Evolutionary conservation across 2,888 invertebrate genomes (phyloP).

Genomic region (Desoria tigrina): DNA sequence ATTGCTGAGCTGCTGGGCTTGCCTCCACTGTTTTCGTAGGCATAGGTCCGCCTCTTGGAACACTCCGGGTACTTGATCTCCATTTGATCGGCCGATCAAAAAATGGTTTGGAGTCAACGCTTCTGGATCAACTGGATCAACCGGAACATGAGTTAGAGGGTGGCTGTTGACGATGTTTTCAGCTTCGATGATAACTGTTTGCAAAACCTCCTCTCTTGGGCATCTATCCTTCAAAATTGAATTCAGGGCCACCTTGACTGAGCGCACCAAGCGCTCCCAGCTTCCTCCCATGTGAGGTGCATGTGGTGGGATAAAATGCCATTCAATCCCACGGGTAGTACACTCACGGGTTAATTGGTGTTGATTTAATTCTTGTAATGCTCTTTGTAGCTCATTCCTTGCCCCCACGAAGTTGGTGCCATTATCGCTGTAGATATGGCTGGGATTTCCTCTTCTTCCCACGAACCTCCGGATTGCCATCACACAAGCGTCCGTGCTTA

Average conservation of each 20-base stretch:
- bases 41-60: slow-evolving; percentile 44
- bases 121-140: slow-evolving; percentile 8
- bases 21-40: slow-evolving; percentile 52
- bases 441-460: not conserved
- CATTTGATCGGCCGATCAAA: not conserved
- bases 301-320: slow-evolving; percentile 11
- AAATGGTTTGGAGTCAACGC: slow-evolving; percentile 9
- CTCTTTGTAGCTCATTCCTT: not conserved
- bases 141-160: slow-evolving; percentile 1
- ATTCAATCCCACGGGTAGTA: not conserved
- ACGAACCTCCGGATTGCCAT: not conserved
- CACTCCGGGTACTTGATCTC: not conserved
- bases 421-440: slow-evolving; percentile 9
- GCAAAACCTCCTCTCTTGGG: slow-evolving; percentile 1
- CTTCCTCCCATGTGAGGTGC: slow-evolving; percentile 14
- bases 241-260: not conserved
- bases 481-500: not conserved
- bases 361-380: not conserved
- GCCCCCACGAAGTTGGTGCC: slow-evolving; percentile 13
- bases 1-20: slow-evolving; percentile 50
- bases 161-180: slow-evolving; percentile 1
- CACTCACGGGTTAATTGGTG: not conserved
- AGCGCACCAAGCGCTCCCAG: not conserved
- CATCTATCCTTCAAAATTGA: not conserved
- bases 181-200: slow-evolving; percentile 1